Percentiles rank a stretch among this genome's conserved stretches.
Conservation (phyloP, 2,113 vertebrate species). For the Rhinogobius similis region DNA sequence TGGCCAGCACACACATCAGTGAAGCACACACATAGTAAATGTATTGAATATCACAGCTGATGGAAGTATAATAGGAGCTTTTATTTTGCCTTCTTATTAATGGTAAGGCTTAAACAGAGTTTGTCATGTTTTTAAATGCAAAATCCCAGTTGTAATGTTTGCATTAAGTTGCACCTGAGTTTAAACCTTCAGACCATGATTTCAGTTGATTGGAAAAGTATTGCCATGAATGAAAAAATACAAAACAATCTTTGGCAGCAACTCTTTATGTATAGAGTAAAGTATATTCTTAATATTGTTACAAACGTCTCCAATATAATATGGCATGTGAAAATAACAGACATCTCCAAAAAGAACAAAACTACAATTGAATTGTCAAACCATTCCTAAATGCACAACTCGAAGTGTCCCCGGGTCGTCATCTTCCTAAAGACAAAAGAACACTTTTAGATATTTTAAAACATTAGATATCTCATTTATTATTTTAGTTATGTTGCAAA, state of each 20-base stretch:
- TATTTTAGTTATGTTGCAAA: not conserved
- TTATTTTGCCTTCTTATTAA: constrained; percentile 67
- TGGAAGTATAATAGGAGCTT: constrained; percentile 49
- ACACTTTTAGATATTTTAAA: constrained; percentile 4
- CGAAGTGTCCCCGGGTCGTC: constrained; percentile 70
- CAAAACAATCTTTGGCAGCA: not conserved
- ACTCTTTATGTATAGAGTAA: not conserved
- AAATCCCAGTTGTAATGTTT: constrained; percentile 28
- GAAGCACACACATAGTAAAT: constrained; percentile 17
- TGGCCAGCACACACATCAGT: constrained; percentile 52
- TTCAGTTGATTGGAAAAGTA: not conserved
- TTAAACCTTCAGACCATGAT: constrained; percentile 6
- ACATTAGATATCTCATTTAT: not conserved
- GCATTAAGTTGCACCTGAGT: constrained; percentile 18
- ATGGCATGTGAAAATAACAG: not conserved
- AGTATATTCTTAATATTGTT: not conserved
- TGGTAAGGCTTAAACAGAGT: constrained; percentile 42
- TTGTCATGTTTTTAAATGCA: constrained; percentile 33
- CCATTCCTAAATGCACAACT: constrained; percentile 86
- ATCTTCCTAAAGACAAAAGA: constrained; percentile 66
- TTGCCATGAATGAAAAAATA: not conserved
- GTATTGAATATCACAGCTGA: constrained; percentile 53
- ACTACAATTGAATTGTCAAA: constrained; percentile 66
- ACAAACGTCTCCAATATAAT: not conserved
- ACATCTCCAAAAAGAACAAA: not conserved